Conservation (phyloP, 2,797 vertebrate species). For the Diplodus puntazzo region DNA sequence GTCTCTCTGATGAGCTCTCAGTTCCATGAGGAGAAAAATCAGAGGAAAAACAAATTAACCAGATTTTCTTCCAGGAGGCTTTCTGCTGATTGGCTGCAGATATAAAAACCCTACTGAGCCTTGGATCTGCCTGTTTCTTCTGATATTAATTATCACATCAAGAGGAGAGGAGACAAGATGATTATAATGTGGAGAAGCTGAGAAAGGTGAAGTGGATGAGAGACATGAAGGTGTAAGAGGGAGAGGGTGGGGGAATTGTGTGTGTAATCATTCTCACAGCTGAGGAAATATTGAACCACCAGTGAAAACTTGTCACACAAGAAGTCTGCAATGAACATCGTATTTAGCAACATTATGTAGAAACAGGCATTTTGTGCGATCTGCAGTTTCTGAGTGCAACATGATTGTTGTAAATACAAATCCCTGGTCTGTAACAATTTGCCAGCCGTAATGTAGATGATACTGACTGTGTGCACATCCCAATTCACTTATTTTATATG, state of each 20-base stretch:
- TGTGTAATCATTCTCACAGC: neutral
- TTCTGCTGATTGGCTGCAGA: constrained; percentile 30
- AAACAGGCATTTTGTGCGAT: too few species aligned
- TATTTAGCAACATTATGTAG: too few species aligned
- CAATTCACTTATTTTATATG: too few species aligned
- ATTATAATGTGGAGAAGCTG: constrained; percentile 21
- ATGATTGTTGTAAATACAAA: too few species aligned
- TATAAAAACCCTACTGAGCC: neutral
- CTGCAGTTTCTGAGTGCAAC: too few species aligned
- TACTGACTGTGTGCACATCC: too few species aligned
- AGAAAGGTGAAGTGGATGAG: constrained; percentile 5
- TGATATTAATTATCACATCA: constrained; percentile 42
- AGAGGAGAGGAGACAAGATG: constrained; percentile 17
- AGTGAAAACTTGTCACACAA: neutral
- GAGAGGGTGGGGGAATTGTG: neutral
- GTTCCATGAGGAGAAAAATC: neutral
- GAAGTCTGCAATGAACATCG: too few species aligned
- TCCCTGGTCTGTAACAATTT: too few species aligned
- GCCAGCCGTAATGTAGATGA: too few species aligned
- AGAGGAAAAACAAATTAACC: constrained; percentile 27
- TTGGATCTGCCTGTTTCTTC: neutral
- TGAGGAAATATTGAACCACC: neutral
- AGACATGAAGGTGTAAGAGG: neutral
- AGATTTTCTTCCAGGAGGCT: constrained; percentile 1
- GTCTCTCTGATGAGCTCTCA: constrained; percentile 3